Conservation (phyloP, 2,113 vertebrate genomes). For the Cyanoliseus patagonus region DNA sequence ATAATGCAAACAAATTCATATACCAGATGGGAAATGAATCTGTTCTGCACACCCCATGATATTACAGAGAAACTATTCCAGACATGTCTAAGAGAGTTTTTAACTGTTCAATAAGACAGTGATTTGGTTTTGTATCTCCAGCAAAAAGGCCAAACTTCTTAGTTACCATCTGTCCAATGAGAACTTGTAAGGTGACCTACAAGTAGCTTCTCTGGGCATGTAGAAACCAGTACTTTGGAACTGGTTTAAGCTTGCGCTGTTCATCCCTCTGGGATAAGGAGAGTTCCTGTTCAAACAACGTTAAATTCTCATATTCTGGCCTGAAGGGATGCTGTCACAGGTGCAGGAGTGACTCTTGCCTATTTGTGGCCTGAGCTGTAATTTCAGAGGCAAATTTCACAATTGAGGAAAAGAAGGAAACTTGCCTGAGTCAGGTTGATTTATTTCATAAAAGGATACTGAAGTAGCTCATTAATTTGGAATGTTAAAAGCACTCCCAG, state of each 20-base stretch:
- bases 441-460: not conserved
- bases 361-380: not conserved
- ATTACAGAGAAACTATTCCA: constrained; percentile 59
- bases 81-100: not conserved
- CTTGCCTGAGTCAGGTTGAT: not conserved
- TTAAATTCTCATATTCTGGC: constrained; percentile 21
- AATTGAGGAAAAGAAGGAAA: not conserved
- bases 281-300: not conserved
- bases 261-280: not conserved
- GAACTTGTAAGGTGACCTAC: not conserved
- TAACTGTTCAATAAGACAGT: not conserved
- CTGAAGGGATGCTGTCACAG: constrained; percentile 36
- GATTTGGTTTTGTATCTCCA: not conserved
- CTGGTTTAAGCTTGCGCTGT: not conserved
- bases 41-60: constrained; percentile 31
- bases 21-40: constrained; percentile 55
- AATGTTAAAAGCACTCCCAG: constrained; percentile 21
- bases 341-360: constrained; percentile 22
- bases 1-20: constrained; percentile 58
- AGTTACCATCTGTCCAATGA: not conserved
- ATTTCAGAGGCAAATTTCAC: constrained; percentile 24
- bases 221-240: not conserved
- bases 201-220: constrained; percentile 5
- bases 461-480: not conserved
- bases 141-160: not conserved